Percentiles rank a stretch among this genome's conserved stretches.
Conservation (phyloP, 2,888 invertebrate species). For the Hemicrepidius hirtus region DNA sequence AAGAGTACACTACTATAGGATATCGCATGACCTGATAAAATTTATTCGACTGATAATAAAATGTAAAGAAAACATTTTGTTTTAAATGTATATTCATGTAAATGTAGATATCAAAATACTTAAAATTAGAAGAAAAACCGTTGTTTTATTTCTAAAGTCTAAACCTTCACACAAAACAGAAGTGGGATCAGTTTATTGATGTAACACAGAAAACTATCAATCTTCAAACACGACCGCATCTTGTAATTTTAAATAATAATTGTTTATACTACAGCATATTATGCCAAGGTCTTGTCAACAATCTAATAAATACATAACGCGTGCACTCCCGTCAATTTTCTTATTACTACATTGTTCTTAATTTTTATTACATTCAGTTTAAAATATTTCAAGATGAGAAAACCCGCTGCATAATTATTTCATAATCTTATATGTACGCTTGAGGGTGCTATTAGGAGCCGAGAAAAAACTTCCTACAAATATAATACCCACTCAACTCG, state of each 20-base stretch:
- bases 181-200: not conserved
- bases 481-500: not conserved
- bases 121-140: slow-evolving; percentile 25
- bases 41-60: slow-evolving; percentile 62
- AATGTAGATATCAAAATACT: slow-evolving; percentile 63
- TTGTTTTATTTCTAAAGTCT: slow-evolving; percentile 32
- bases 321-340: not conserved
- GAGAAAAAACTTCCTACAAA: not conserved
- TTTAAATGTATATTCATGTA: slow-evolving; percentile 67
- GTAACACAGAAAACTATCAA: not conserved
- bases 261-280: not conserved
- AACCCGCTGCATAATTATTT: no score
- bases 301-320: not conserved
- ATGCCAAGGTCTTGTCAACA: slow-evolving; percentile 14
- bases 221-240: slow-evolving; percentile 9
- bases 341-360: not conserved
- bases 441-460: not conserved
- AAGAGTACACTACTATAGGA: slow-evolving; percentile 41
- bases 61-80: slow-evolving; percentile 59
- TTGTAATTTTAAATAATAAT: not conserved
- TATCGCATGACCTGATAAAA: slow-evolving; percentile 48
- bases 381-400: no score
- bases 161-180: not conserved
- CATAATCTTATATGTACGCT: no score
- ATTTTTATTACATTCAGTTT: no score